Base-by-base conservation (phyloP, 2,888 invertebrate species). In the Erpobdella octoculata region DNA sequence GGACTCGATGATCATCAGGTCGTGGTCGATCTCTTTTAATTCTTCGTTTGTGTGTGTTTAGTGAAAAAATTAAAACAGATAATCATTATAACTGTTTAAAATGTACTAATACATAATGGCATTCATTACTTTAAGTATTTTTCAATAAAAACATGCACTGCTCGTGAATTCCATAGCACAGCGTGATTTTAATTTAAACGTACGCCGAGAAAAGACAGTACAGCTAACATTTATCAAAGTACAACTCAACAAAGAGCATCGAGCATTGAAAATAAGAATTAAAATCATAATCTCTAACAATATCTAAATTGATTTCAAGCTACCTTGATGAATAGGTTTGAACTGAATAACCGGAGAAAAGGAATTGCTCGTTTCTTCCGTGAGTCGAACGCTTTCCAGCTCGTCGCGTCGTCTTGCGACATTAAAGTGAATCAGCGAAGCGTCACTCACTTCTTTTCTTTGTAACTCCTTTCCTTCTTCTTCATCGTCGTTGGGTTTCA, bases 301-400 rank as follows among this genome's bases (percentile, higher is more conserved):
- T n/a, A n/a, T n/a, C n/a, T n/a, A n/a, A n/a, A n/a, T n/a, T n/a
- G n/a, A n/a, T n/a, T n/a, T n/a, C 53, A 53, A 53, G 53, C 53
- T 53, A 53, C 53, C 53, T 69, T 33, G 58, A 35, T 28, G 38
- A 33, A 46, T 46, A 67, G n/a, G 38, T 67, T 53, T 53, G 53
- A 12, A 53, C 53, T 25, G 4, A 28, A 25, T 53, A 53, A 25
- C 53, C 28, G 53, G 53, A 12, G 53, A 53, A 8, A n/a, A n/a
- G n/a, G n/a, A n/a, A n/a, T n/a, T n/a, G n/a, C n/a, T n/a, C n/a
- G n/a, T n/a, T n/a, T 8, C 65, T 37, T 35, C 21, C 5, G 65
- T 18, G 37, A 18, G 21, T 1, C 21, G 15, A 9, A 41, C 21
- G 37, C 38, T 41, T 21, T 62, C 62, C 33, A 35, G n/a, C 9